Conservation (phyloP, 2,888 invertebrate species). For the Caenorhabditis uteleia region DNA sequence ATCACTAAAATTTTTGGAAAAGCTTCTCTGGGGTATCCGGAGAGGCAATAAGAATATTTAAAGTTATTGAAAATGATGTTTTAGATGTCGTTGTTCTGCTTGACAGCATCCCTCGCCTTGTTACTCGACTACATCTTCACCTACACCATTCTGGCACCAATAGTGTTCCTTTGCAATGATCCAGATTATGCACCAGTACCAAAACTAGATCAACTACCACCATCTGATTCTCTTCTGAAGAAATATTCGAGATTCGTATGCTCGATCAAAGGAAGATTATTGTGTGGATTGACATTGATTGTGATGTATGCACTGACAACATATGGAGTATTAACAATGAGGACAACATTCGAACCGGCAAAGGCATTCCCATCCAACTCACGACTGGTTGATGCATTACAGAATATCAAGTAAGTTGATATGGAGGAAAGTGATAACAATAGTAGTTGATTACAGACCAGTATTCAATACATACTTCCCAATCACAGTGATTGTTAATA, state of each 20-base stretch:
- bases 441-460: conserved; percentile 40
- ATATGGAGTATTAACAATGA: conserved; percentile 43
- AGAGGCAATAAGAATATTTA: too few relatives aligned
- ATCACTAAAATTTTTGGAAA: too few relatives aligned
- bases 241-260: conserved; percentile 47
- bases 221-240: conserved; percentile 10
- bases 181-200: conserved; percentile 11
- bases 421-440: background rate
- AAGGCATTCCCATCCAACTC: conserved; percentile 67
- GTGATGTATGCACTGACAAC: conserved; percentile 41
- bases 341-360: conserved; percentile 61
- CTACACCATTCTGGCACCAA: conserved; percentile 59
- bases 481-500: conserved; percentile 61
- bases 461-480: conserved; percentile 67
- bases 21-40: too few relatives aligned
- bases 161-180: conserved; percentile 47
- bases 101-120: conserved; percentile 66
- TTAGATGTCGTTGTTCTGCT: conserved; percentile 66
- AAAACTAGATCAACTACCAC: conserved; percentile 6
- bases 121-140: conserved; percentile 67
- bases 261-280: conserved; percentile 35
- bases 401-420: conserved; percentile 44
- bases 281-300: conserved; percentile 28
- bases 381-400: conserved; percentile 58
- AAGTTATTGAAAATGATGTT: conserved; percentile 3